A percentile compares a stretch with the other conserved stretches of the same genome.
phyloP scores from a whole-genome alignment of 2,888 invertebrate genomes.

The Lasioglossum marginatum region DNA sequence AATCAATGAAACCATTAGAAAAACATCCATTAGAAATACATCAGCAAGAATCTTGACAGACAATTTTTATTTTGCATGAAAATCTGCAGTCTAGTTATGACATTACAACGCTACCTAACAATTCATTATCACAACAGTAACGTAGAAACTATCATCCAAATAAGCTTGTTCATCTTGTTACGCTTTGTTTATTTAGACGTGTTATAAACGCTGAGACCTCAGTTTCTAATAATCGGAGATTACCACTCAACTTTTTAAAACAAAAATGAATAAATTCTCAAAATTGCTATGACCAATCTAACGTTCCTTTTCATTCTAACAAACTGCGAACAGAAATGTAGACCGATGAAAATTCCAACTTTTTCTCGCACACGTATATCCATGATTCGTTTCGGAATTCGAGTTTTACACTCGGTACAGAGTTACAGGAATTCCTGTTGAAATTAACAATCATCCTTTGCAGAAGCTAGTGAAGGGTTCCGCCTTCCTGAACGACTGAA shows the following conservation, averaged over 20 bases:
- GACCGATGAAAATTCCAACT: neutral
- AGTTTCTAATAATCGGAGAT: neutral
- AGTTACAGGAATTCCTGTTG: slow-evolving; percentile 53
- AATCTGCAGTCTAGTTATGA: no score
- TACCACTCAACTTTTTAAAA: neutral
- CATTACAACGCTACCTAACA: no score
- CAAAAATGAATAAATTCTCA: neutral
- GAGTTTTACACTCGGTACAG: slow-evolving; percentile 20
- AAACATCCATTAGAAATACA: no score
- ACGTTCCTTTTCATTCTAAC: neutral
- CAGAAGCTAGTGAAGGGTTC: slow-evolving; percentile 28
- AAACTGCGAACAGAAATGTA: neutral
- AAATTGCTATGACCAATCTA: neutral
- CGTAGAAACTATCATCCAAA: neutral
- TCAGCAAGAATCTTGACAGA: no score
- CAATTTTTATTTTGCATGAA: no score
- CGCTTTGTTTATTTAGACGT: neutral
- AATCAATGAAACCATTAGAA: no score
- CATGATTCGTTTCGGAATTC: slow-evolving; percentile 12
- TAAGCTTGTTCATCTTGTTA: neutral
- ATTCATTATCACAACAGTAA: no score
- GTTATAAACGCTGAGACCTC: neutral
- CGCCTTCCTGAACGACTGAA: slow-evolving; percentile 33
- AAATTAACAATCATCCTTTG: slow-evolving; percentile 60
- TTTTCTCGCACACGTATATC: neutral